phyloP scores from a whole-genome alignment of 1,140 invertebrate genomes.

The Megathymus violae region DNA sequence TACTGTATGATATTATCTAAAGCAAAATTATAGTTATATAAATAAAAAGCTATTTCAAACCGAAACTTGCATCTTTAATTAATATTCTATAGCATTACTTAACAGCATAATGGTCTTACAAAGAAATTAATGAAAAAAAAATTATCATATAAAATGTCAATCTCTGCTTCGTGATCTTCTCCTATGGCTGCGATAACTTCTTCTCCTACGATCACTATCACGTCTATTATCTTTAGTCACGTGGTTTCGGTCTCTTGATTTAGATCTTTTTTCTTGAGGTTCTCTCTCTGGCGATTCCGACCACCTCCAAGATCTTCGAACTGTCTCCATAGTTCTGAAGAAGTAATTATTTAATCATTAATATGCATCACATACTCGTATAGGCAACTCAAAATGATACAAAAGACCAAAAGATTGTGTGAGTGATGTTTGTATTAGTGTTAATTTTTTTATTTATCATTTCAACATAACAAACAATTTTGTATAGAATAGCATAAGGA shows the following conservation, averaged over 20 bases:
- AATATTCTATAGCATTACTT: not conserved
- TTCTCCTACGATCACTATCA: constrained; percentile 18
- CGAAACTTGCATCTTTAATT: no score
- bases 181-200: constrained; percentile 8
- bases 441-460: no score
- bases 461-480: no score
- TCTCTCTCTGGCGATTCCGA: constrained; percentile 88
- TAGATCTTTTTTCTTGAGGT: constrained; percentile 39
- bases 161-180: constrained; percentile 23
- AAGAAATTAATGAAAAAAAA: not conserved
- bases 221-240: constrained; percentile 23
- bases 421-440: no score
- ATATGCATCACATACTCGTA: no score
- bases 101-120: not conserved
- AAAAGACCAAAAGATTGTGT: no score
- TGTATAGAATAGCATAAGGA: no score
- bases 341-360: no score
- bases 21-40: no score
- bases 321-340: constrained; percentile 35
- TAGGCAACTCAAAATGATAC: no score
- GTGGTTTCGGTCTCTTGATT: constrained; percentile 36
- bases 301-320: constrained; percentile 88
- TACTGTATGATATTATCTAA: no score
- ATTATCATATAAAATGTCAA: constrained; percentile 5
- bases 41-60: no score